These are phyloP conservation scores for Conchocele bisecta DNA, from an alignment of 2,888 invertebrate species.

Conservation along the genomic window DNA sequence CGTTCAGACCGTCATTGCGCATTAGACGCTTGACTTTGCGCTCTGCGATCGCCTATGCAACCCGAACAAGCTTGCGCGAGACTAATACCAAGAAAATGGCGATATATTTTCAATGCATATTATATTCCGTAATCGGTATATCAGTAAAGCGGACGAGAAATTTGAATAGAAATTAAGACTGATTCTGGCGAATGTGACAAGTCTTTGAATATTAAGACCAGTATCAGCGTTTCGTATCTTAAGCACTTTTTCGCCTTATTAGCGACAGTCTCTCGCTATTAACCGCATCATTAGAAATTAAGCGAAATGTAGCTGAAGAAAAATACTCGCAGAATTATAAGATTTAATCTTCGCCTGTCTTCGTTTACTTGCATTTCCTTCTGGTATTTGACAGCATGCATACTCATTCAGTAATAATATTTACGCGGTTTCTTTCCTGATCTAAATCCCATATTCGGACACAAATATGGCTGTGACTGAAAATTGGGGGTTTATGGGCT, in stretches of 20 bases:
- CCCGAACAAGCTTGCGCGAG: conserved; percentile 42
- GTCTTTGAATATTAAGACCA: conserved; percentile 26
- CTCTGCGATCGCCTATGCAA: conserved; percentile 27
- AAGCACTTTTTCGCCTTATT: conserved; percentile 43
- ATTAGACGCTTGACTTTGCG: conserved; percentile 53
- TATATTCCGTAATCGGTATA: conserved; percentile 41
- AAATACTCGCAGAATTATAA: no score
- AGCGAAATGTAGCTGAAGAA: no score
- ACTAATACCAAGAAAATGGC: conserved; percentile 36
- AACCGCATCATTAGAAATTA: no score
- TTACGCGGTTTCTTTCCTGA: no score
- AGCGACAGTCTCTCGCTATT: conserved; percentile 32
- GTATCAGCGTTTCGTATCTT: conserved; percentile 12
- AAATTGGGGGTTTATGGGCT: no score
- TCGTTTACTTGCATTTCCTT: no score
- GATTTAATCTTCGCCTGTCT: no score
- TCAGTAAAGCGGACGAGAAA: conserved; percentile 39
- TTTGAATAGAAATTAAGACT: conserved; percentile 42
- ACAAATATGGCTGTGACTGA: no score
- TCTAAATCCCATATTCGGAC: no score
- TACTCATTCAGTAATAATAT: no score
- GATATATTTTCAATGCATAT: conserved; percentile 55
- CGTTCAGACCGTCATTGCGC: conserved; percentile 51
- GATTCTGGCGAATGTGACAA: conserved; percentile 36
- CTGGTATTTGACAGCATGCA: no score